Base-by-base conservation (phyloP, 2,113 vertebrate species). In the Hippocampus guttulatus region DNA sequence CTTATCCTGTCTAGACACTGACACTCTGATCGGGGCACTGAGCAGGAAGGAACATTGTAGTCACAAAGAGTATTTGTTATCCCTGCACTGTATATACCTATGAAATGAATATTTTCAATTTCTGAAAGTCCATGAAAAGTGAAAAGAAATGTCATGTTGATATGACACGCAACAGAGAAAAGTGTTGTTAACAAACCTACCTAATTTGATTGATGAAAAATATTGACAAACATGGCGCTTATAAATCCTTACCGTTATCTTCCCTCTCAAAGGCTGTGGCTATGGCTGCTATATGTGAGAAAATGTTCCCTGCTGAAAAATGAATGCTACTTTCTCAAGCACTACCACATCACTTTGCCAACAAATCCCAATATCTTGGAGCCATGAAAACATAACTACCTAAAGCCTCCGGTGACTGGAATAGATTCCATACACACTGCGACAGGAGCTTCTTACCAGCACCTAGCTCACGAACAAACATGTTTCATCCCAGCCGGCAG, bases 1-100 rank as follows among this genome's bases (percentile, higher is more conserved):
- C 82, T 82, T 89, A 87, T 88, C 85, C 78, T 83, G 85, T 84
- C 81, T 67, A 85, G 85, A 78, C 47, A 51, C 47, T 51, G 47
- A 51, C 72, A 38, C 77, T 77, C 66, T 70, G 81, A 80, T 79
- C 64, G 18, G 52, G 75, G 33, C 68, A 66, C 79, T 81, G 27
- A 87, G 77, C 80, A 79, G 81, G 67, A 33, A 76, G 84, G 79
- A 81, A 86, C 82, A 81, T 61, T 61, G 8, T 61, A 30, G 12
- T 27, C 14, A 27, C 25, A 12, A 25, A 27, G 27, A 27, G 11
- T 2, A 15, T 58, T 27, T 58, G 12, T 61, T 9, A 61, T 16
- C 14, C 58, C 58, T 33, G 25, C 6, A 18, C 58, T 61, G 27
- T 15, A 61, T 20, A 61, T 16, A 16, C 16, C 33, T 18, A 61